A percentile compares a stretch with the other conserved stretches of the same genome.
phyloP scores from a whole-genome alignment of 1,140 invertebrate species.

The Cydia fagiglandana region DNA sequence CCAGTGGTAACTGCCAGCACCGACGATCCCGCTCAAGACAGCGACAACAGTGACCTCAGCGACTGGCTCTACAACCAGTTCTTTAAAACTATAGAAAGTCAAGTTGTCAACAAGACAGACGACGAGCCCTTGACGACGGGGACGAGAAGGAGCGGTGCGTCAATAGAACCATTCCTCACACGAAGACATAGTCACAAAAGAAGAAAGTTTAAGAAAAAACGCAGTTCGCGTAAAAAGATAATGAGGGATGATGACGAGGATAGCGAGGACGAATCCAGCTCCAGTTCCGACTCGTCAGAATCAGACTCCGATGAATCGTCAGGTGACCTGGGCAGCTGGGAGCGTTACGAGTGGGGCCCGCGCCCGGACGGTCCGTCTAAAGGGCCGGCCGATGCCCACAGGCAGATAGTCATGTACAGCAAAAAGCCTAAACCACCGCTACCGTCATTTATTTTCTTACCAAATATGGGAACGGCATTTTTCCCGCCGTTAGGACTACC shows the following conservation, averaged over 20 bases:
- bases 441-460: slow-evolving; percentile 70
- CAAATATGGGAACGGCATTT: slow-evolving; percentile 62
- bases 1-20: slow-evolving; percentile 9
- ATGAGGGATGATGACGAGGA: slow-evolving; percentile 63
- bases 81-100: slow-evolving; percentile 69
- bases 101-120: slow-evolving; percentile 65
- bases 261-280: slow-evolving; percentile 42
- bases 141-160: slow-evolving; percentile 50
- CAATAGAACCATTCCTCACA: slow-evolving; percentile 36
- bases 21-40: slow-evolving; percentile 44
- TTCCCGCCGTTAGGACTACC: slow-evolving; percentile 66
- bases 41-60: slow-evolving; percentile 61
- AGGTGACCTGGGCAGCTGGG: slow-evolving; percentile 28
- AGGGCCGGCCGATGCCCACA: slow-evolving; percentile 53
- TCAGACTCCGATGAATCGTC: slow-evolving; percentile 40
- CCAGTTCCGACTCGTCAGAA: slow-evolving; percentile 49
- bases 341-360: slow-evolving; percentile 2
- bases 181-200: slow-evolving; percentile 37
- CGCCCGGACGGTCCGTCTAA: background rate
- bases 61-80: slow-evolving; percentile 74
- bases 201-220: slow-evolving; percentile 33
- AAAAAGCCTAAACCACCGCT: slow-evolving; percentile 61
- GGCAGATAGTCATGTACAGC: slow-evolving; percentile 63
- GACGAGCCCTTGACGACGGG: slow-evolving; percentile 36
- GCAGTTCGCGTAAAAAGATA: slow-evolving; percentile 52